These are phyloP conservation scores for Chionis minor DNA, from an alignment of 2,113 vertebrate species.

Conservation along the genomic window DNA sequence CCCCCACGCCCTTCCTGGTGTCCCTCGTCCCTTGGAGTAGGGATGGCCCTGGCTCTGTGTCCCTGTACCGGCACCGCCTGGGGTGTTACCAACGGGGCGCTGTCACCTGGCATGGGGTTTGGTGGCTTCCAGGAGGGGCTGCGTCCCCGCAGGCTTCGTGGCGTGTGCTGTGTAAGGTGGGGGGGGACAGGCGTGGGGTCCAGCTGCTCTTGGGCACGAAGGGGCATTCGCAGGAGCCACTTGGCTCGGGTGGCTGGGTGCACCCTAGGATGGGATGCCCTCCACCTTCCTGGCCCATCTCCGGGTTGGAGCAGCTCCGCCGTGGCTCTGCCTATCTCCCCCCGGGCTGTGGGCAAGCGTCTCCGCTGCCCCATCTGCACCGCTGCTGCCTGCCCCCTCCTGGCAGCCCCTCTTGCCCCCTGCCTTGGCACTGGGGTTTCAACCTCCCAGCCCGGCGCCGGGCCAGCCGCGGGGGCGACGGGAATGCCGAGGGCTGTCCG, in stretches of 20 bases:
- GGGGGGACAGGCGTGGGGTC: background rate
- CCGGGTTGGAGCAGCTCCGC: fast-evolving
- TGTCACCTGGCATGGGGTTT: fast-evolving
- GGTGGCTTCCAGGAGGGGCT: background rate
- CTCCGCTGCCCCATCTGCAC: background rate
- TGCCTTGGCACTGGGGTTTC: background rate
- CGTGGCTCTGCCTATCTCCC: background rate
- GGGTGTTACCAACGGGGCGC: background rate
- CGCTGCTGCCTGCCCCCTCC: background rate
- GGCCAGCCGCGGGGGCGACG: fast-evolving
- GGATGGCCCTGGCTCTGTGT: background rate
- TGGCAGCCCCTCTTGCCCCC: background rate
- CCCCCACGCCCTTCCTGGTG: background rate
- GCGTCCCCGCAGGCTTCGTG: fast-evolving
- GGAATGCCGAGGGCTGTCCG: background rate
- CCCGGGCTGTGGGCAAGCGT: background rate
- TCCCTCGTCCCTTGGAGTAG: background rate
- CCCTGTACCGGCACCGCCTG: fast-evolving
- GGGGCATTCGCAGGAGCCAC: background rate
- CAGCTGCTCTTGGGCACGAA: background rate
- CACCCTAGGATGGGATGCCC: fast-evolving
- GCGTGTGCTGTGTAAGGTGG: fast-evolving
- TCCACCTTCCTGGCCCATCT: background rate
- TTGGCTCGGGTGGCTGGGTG: background rate
- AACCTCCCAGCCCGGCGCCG: background rate